Evolutionary conservation across 1,140 invertebrate genomes (phyloP), one percentile per base, ranked within the genome.

Genomic region (Listronotus oregonensis): DNA sequence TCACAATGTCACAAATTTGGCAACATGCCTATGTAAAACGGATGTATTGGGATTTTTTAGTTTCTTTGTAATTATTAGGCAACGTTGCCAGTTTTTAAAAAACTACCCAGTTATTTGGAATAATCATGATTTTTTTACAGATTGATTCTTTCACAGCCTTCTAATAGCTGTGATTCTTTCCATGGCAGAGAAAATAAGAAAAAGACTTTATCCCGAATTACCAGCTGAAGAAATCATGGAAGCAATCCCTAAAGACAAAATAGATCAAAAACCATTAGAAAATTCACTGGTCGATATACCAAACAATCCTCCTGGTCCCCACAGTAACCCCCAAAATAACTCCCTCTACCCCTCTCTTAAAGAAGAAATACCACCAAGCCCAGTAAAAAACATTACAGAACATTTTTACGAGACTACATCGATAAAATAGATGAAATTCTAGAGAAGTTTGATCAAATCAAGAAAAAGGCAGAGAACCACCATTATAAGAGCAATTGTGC

Each of bases 401-500:
- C 40, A 17, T 68, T 68, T 52, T 37, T 68, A n/a, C 21, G 64
- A 60, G 57, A 64, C 11, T 68, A 68, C 37, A 61, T 68, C 11
- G 40, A 64, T 4, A 68, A 68, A 64, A 59, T 64, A 32, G 49
- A 64, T 5, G 67, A 68, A 37, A 66, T 69, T 31, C 9, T 66
- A 8, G 51, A 62, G 3, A 69, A 66, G 17, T 59, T 69, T 37
- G 15, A 65, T 9, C 63, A 65, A 47, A 58, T 69, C 14, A 59
- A 49, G n/a, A 56, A 60, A 12, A 57, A 34, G 17, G 62, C 62
- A 34, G 64, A 27, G 8, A 44, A 34, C 40, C 59, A 69, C 31
- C 67, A 69, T 52, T 51, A 69, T 21, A 69, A 54, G n/a, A 64
- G 63, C 21, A 69, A 69, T 21, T 59, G 66, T 47, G 63, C 59